These are phyloP conservation scores for Exaiptasia diaphana DNA, from an alignment of 64 coral and sea anemone species.

Conservation along the genomic window DNA sequence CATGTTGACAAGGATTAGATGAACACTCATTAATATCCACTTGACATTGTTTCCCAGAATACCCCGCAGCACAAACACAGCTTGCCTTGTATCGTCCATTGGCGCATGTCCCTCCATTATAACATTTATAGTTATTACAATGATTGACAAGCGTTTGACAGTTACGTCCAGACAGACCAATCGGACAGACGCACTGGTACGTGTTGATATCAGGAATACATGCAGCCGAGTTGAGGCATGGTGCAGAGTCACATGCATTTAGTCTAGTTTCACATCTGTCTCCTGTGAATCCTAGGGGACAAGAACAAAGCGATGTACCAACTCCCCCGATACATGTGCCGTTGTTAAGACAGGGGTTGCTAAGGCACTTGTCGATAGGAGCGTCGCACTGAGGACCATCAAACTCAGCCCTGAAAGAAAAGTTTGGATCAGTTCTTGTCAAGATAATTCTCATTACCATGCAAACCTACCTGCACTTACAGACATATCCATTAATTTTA, in stretches of 20 bases:
- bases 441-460: background rate
- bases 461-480: slow-evolving; percentile 67
- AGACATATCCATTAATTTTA: slow-evolving; percentile 71
- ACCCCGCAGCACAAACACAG: slow-evolving; percentile 65
- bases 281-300: slow-evolving; percentile 68
- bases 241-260: slow-evolving; percentile 73
- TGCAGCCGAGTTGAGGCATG: slow-evolving; percentile 65
- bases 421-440: background rate
- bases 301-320: slow-evolving; percentile 68
- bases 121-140: slow-evolving; percentile 52
- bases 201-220: slow-evolving; percentile 42
- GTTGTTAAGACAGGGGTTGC: slow-evolving; percentile 71
- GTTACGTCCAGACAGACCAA: slow-evolving; percentile 43
- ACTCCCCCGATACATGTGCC: slow-evolving; percentile 72
- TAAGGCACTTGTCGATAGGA: slow-evolving; percentile 57
- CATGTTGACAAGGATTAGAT: slow-evolving; percentile 70
- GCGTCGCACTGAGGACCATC: slow-evolving; percentile 68
- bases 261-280: slow-evolving; percentile 69
- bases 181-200: slow-evolving; percentile 50
- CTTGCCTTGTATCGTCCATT: slow-evolving; percentile 46
- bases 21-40: slow-evolving; percentile 67
- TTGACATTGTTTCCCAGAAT: slow-evolving; percentile 47
- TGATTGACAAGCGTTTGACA: slow-evolving; percentile 70
- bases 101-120: slow-evolving; percentile 76
- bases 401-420: slow-evolving; percentile 72